Evolutionary conservation across 2,113 vertebrate genomes (phyloP).

Genomic region (Nothoprocta perdicaria): DNA sequence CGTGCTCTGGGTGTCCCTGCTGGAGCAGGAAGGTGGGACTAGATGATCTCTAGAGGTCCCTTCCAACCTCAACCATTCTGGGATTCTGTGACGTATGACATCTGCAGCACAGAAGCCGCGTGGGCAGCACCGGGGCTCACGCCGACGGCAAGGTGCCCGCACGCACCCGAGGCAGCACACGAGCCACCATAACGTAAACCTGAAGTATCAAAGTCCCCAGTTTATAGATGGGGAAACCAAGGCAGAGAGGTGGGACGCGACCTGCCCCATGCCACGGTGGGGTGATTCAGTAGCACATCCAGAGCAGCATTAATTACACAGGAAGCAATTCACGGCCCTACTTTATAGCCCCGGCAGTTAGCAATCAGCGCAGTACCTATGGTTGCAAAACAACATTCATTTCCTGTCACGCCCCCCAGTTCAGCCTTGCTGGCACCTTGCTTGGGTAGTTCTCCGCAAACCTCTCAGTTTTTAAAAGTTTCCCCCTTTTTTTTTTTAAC

Average conservation of each 20-base stretch:
- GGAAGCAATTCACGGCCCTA: not conserved
- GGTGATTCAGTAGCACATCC: conserved; percentile 29
- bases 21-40: no score
- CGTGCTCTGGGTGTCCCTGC: no score
- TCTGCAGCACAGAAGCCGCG: not conserved
- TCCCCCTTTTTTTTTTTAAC: not conserved
- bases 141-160: rapidly evolving
- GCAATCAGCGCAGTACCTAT: not conserved
- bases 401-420: not conserved
- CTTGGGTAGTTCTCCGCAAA: not conserved
- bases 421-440: not conserved
- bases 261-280: rapidly evolving
- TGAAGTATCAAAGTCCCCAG: rapidly evolving
- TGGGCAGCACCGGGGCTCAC: rapidly evolving
- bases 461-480: not conserved
- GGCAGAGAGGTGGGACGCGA: not conserved
- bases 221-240: not conserved
- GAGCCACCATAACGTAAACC: rapidly evolving
- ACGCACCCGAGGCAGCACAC: rapidly evolving
- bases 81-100: no score
- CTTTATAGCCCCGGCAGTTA: not conserved
- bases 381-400: not conserved
- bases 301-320: not conserved
- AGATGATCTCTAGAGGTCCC: no score
- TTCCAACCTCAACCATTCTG: no score